Evolutionary conservation across 30 jellyfish, hydroid and myxozoan species (phyloP).

Genomic region (Nemopilema nomurai): DNA sequence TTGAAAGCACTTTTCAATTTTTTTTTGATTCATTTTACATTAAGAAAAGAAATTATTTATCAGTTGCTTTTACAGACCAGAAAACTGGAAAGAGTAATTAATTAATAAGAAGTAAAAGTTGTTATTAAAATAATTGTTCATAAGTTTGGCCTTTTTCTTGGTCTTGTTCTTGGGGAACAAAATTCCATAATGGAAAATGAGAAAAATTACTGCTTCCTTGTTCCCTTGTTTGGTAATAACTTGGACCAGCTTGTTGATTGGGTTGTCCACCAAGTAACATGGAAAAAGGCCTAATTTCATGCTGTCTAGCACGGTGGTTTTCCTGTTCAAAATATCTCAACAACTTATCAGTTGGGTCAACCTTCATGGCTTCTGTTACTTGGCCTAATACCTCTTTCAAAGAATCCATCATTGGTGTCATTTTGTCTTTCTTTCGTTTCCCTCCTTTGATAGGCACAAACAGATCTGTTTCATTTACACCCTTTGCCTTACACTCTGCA

Average conservation of each 20-base stretch:
- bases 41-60: not conserved
- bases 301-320: conserved; percentile 31
- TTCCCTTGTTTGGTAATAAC: conserved; percentile 22
- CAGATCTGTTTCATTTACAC: not conserved
- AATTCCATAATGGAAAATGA: not conserved
- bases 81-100: not conserved
- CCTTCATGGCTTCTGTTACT: conserved; percentile 12
- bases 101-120: not conserved
- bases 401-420: not conserved
- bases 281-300: conserved; percentile 29
- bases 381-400: conserved; percentile 7
- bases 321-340: conserved; percentile 13
- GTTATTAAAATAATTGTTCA: not conserved
- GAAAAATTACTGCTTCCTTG: not conserved
- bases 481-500: too few species aligned
- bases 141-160: not conserved
- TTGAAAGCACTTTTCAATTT: not conserved
- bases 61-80: not conserved
- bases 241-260: conserved; percentile 27
- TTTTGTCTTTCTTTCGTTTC: conserved; percentile 1
- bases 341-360: conserved; percentile 44
- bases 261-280: conserved; percentile 27
- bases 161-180: not conserved
- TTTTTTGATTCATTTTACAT: not conserved
- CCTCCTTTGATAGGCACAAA: conserved; percentile 49